These are phyloP conservation scores for Palloptera scutellata DNA, from an alignment of 2,888 invertebrate genomes.

Conservation along the genomic window DNA sequence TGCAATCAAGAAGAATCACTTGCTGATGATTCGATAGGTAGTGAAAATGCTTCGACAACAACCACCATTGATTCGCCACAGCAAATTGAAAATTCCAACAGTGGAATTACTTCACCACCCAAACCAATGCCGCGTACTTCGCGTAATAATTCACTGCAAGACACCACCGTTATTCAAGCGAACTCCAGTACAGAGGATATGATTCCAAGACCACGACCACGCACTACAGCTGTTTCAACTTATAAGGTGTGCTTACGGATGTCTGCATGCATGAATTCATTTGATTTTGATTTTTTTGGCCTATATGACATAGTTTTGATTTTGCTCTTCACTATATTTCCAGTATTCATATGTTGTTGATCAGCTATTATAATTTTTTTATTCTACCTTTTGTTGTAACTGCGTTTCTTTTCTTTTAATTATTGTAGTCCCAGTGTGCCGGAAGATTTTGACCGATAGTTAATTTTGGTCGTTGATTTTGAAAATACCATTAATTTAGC, in stretches of 20 bases:
- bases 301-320: background rate
- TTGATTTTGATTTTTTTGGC: too few species aligned
- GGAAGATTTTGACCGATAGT: too few species aligned
- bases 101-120: constrained; percentile 68
- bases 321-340: background rate
- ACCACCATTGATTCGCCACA: constrained; percentile 34
- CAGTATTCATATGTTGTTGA: constrained; percentile 14
- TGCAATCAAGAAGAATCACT: constrained; percentile 56
- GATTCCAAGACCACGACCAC: constrained; percentile 69
- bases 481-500: too few species aligned
- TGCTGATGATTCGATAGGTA: constrained; percentile 59
- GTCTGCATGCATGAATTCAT: background rate
- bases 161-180: constrained; percentile 64
- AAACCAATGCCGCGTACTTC: constrained; percentile 84
- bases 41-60: constrained; percentile 56
- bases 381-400: background rate
- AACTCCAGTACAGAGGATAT: constrained; percentile 48
- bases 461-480: too few species aligned
- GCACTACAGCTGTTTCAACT: constrained; percentile 75
- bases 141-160: constrained; percentile 75
- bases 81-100: constrained; percentile 46
- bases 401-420: background rate
- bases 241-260: constrained; percentile 74
- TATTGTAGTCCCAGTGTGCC: too few species aligned
- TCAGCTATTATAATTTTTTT: constrained; percentile 13